Evolutionary conservation across 2,113 vertebrate genomes (phyloP).

Genomic region (Chloropsis hardwickii): DNA sequence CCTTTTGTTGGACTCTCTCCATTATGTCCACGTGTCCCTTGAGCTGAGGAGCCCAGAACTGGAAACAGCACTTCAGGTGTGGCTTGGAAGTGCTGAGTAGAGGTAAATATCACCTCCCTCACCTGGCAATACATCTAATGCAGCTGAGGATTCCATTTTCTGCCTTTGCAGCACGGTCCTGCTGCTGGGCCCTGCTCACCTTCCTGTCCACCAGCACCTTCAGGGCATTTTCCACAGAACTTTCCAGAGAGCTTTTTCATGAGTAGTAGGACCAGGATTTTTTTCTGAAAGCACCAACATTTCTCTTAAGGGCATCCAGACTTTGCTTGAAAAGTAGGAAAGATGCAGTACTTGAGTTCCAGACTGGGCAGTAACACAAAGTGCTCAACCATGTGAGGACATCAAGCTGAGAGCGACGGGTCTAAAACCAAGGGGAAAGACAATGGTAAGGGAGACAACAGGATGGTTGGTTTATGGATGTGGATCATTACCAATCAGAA

Average conservation of each 20-base stretch:
- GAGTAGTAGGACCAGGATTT: background rate
- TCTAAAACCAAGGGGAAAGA: background rate
- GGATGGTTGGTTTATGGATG: background rate
- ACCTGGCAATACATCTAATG: background rate
- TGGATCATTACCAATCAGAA: background rate
- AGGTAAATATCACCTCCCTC: background rate
- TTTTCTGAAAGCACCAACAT: background rate
- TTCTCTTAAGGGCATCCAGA: background rate
- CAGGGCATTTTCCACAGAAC: background rate
- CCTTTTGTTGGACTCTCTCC: background rate
- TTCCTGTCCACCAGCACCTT: background rate
- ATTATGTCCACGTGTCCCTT: rapidly evolving
- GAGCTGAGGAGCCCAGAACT: background rate
- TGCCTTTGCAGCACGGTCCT: background rate
- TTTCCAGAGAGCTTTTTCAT: background rate
- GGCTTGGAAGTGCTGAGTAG: background rate
- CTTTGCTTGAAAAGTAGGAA: background rate
- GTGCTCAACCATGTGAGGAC: background rate
- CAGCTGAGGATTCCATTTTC: background rate
- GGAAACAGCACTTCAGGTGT: background rate
- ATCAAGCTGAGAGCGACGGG: background rate
- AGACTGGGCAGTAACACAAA: background rate
- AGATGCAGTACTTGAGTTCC: background rate
- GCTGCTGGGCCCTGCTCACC: background rate
- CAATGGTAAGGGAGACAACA: background rate